Conservation (phyloP, 2,113 vertebrate genomes). For the Triplophysa siluroides region DNA sequence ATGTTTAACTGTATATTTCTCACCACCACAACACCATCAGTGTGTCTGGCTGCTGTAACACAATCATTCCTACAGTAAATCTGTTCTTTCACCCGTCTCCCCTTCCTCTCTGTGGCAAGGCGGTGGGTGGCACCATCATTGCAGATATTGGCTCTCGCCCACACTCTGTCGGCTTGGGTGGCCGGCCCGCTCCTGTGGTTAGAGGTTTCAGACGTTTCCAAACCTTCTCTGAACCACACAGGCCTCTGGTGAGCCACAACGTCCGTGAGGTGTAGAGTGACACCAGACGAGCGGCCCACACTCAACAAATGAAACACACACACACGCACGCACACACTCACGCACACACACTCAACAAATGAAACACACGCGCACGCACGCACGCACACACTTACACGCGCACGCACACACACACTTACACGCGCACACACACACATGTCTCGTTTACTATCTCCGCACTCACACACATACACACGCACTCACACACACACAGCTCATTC, state of each 20-base stretch:
- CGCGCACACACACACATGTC: too few species aligned
- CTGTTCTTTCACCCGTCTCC: neutral
- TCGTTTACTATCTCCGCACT: too few species aligned
- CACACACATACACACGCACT: too few species aligned
- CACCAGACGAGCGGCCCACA: slow-evolving; percentile 42
- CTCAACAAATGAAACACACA: slow-evolving; percentile 6
- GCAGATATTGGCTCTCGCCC: slow-evolving; percentile 29
- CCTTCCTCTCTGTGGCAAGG: neutral
- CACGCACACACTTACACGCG: too few species aligned
- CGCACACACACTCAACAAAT: too few species aligned
- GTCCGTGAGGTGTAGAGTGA: slow-evolving; percentile 70
- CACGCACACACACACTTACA: too few species aligned
- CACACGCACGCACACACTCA: neutral
- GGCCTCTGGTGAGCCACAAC: slow-evolving; percentile 74
- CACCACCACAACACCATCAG: neutral
- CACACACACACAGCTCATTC: neutral
- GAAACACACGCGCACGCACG: slow-evolving; percentile 18
- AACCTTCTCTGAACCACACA: slow-evolving; percentile 71
- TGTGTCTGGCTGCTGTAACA: slow-evolving; percentile 5
- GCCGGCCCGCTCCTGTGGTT: slow-evolving; percentile 64
- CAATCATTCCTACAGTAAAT: neutral
- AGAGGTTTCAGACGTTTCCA: slow-evolving; percentile 64
- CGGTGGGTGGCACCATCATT: slow-evolving; percentile 15
- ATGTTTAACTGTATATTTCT: neutral
- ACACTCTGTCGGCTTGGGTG: slow-evolving; percentile 44